Percentiles rank a stretch among this genome's conserved stretches.
Conservation (phyloP, 2,888 invertebrate species). For the Chesias legatella region DNA sequence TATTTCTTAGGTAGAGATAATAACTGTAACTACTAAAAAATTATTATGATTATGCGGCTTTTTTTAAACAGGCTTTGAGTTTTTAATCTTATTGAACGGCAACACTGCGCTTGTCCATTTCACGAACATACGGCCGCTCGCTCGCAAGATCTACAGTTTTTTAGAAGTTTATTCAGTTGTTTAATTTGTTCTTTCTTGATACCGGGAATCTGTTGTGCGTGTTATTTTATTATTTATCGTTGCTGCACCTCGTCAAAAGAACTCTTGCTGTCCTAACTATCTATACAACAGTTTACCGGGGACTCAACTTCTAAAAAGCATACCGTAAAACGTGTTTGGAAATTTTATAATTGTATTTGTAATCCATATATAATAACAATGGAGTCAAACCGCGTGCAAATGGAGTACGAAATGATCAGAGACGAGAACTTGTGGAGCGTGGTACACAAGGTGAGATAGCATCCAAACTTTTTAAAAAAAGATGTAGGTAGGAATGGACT, state of each 20-base stretch:
- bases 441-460: conserved; percentile 85
- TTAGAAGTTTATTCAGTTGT: conserved; percentile 7
- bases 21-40: too few relatives aligned
- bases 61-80: too few relatives aligned
- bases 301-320: conserved; percentile 5
- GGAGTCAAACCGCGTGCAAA: conserved; percentile 75
- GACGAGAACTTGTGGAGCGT: conserved; percentile 85
- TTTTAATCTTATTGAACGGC: too few relatives aligned
- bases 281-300: not conserved
- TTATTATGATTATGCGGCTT: too few relatives aligned
- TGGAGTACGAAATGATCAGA: conserved; percentile 86
- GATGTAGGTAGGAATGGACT: too few relatives aligned
- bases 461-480: not conserved
- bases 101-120: too few relatives aligned
- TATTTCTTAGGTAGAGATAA: too few relatives aligned
- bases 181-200: conserved; percentile 4
- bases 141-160: not conserved
- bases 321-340: conserved; percentile 2
- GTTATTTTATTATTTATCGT: not conserved
- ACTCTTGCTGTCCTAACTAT: too few relatives aligned
- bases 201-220: conserved; percentile 1
- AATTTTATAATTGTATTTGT: conserved; percentile 9
- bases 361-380: conserved; percentile 31
- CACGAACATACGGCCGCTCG: too few relatives aligned
- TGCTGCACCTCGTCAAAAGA: not conserved